Evolutionary conservation across 2,888 invertebrate species (phyloP), one percentile per base, ranked within the genome.

Genomic region (Eupsilia transversa): DNA sequence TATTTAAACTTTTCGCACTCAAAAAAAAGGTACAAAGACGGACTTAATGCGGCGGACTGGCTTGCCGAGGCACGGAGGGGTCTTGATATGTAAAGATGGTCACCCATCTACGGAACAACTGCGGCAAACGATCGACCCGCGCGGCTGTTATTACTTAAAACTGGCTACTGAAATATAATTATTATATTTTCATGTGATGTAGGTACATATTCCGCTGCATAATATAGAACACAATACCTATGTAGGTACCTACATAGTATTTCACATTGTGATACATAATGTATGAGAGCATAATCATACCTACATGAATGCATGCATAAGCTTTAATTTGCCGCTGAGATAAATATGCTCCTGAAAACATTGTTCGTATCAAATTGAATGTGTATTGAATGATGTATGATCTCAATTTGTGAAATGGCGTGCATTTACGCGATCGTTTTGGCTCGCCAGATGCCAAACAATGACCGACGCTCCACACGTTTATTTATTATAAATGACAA

Each of bases 321-420:
- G 80, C 84, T 85, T 87, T 86, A 85, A 89, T 89, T 85, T 79
- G 77, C 75, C 80, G 71, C 70, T 70, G 82, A 85, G 74, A 86
- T 89, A 86, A 89, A 88, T 88, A 87, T 85, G 60, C 79, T 84
- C 76, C 84, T 79, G 86, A 87, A 89, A 90, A 87, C 85, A 90
- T 87, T 90, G 87, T 87, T 80, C 86, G 80, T 88, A 89, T 88
- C 85, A 87, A 90, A 90, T 89, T 89, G 87, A 91, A 89, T 89
- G 85, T 84, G 84, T 89, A 85, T 90, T 92, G 91, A 93, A 93
- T 94, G 92, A 93, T 92, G 91, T 89, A 94, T 91, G 92, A 90
- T 92, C 89, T 90, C 92, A 92, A 93, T 94, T 93, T 91, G 89
- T 87, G 88, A 92, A 94, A 93, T 93, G 91, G 90, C 89, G 84